Evolutionary conservation across 2,113 vertebrate species (phyloP).

Genomic region (Gulo gulo): DNA sequence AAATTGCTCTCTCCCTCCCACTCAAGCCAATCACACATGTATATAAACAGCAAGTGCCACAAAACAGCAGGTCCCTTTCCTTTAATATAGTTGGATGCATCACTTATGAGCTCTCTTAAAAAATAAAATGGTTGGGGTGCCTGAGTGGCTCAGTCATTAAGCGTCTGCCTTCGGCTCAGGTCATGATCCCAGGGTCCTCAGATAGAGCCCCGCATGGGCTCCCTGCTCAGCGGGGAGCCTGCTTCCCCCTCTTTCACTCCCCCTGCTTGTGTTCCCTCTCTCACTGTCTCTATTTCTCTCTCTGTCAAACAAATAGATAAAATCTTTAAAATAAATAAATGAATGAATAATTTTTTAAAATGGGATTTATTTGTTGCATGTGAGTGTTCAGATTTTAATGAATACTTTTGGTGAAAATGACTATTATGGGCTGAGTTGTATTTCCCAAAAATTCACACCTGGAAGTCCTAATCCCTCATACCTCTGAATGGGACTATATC

Average conservation of each 20-base stretch:
- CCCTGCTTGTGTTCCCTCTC: too few species aligned
- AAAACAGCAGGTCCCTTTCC: background rate
- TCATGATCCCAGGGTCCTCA: too few species aligned
- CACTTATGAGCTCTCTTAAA: conserved; percentile 5
- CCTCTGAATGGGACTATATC: background rate
- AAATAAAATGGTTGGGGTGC: background rate
- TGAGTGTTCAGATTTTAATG: conserved; percentile 29
- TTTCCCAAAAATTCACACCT: background rate
- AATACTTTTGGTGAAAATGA: conserved; percentile 22
- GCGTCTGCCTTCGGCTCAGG: too few species aligned
- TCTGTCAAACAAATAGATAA: too few species aligned
- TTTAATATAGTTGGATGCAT: conserved; percentile 5
- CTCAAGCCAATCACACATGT: background rate
- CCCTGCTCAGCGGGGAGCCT: too few species aligned
- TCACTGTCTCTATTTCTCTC: too few species aligned
- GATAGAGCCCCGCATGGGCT: too few species aligned
- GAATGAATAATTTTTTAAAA: too few species aligned
- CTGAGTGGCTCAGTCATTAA: too few species aligned
- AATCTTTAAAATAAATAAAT: too few species aligned
- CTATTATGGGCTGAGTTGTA: background rate
- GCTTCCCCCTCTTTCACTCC: too few species aligned
- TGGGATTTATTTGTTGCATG: background rate
- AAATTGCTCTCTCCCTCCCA: background rate
- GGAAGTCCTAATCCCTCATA: background rate
- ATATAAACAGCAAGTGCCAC: background rate